Evolutionary conservation across 2,113 vertebrate genomes (phyloP).

Genomic region (Synchiropus splendidus): DNA sequence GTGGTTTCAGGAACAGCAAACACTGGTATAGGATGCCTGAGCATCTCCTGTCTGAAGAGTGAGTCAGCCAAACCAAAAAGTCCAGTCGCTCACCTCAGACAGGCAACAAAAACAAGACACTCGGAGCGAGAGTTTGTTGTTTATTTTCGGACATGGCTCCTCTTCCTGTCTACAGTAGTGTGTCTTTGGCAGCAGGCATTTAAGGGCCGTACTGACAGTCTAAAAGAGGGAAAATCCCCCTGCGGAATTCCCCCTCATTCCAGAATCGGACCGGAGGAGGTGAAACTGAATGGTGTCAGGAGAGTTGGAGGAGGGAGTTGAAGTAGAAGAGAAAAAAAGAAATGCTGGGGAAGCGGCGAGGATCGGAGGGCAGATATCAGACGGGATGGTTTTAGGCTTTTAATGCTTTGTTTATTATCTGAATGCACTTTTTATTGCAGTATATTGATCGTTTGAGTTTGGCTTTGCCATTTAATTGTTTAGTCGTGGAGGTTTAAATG

Average conservation of each 20-base stretch:
- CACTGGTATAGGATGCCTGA: too few relatives aligned
- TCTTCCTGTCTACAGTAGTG: conserved; percentile 15
- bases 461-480: too few relatives aligned
- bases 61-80: conserved; percentile 3
- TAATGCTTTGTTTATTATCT: too few relatives aligned
- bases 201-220: conserved; percentile 40
- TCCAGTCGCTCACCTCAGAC: conserved; percentile 1
- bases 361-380: too few relatives aligned
- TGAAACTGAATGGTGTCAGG: conserved; percentile 20
- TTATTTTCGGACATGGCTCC: conserved; percentile 23
- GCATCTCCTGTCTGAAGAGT: not conserved
- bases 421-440: too few relatives aligned
- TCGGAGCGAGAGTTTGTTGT: conserved; percentile 9
- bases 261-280: conserved; percentile 19
- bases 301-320: conserved; percentile 5
- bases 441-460: too few relatives aligned
- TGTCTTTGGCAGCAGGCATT: conserved; percentile 25
- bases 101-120: conserved; percentile 9
- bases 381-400: too few relatives aligned
- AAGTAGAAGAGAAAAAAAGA: too few relatives aligned
- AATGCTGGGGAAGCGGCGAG: too few relatives aligned
- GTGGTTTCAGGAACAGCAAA: too few relatives aligned
- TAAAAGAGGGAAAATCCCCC: conserved; percentile 46
- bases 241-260: conserved; percentile 44
- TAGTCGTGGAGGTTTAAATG: too few relatives aligned